These are phyloP conservation scores for Xylocampa areola DNA, from an alignment of 2,888 invertebrate genomes.

Conservation along the genomic window DNA sequence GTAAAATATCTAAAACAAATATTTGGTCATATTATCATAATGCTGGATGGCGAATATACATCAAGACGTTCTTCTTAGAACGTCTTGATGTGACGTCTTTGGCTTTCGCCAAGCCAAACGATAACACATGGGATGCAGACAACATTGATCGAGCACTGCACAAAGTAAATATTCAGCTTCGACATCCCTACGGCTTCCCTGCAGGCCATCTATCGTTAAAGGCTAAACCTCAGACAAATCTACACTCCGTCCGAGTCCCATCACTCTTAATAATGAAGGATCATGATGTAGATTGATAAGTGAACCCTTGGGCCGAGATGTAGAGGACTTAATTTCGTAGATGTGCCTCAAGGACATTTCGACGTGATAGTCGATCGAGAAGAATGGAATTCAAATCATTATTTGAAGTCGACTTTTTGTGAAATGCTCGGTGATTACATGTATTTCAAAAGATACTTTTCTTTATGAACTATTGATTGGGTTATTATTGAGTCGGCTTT, in stretches of 20 bases:
- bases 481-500: no score
- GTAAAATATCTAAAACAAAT: no score
- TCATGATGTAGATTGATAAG: conserved; percentile 88
- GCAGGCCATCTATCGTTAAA: conserved; percentile 68
- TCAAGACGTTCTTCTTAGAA: no score
- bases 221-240: conserved; percentile 85
- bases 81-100: no score
- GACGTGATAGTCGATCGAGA: no score
- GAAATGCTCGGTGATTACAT: conserved; percentile 2
- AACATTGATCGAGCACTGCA: conserved; percentile 53
- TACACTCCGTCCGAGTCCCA: conserved; percentile 75
- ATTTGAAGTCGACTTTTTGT: conserved; percentile 11
- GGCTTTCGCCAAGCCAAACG: conserved; percentile 4
- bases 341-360: conserved; percentile 46
- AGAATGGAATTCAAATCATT: no score
- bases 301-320: conserved; percentile 72
- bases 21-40: no score
- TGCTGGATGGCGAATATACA: no score
- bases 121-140: conserved; percentile 35
- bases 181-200: conserved; percentile 51
- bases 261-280: conserved; percentile 89
- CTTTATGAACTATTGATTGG: no score
- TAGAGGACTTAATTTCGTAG: conserved; percentile 60
- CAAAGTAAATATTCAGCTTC: conserved; percentile 63
- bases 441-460: no score